Percentiles rank a stretch among this genome's conserved stretches.
These are phyloP conservation scores for Ariopsis seemanni DNA, from an alignment of 2,113 vertebrate species.

Conservation along the genomic window DNA sequence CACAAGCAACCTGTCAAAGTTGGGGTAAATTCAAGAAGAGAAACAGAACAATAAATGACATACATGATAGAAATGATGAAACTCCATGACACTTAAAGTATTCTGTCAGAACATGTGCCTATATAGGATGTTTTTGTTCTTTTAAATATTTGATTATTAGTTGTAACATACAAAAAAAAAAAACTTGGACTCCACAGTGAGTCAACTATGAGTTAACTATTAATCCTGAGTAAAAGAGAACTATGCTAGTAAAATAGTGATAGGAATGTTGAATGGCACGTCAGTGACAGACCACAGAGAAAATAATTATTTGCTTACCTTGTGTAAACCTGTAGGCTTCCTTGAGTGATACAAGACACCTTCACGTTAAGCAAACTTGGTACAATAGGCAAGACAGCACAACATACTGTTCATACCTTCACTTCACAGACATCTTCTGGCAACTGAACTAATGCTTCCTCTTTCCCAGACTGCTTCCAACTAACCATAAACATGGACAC, in stretches of 20 bases:
- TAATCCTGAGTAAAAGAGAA: conserved; percentile 25
- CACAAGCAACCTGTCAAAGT: background rate
- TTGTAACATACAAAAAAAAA: conserved; percentile 8
- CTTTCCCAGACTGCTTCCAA: background rate
- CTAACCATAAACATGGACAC: conserved; percentile 10
- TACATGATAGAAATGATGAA: background rate
- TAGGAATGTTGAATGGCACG: background rate
- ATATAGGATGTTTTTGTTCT: background rate
- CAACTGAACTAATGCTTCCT: conserved; percentile 35
- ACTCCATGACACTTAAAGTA: background rate
- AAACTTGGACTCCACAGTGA: conserved; percentile 16
- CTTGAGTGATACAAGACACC: background rate
- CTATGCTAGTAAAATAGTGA: background rate
- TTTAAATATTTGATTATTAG: background rate
- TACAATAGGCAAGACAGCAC: background rate
- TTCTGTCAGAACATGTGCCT: background rate
- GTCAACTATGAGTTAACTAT: conserved; percentile 34
- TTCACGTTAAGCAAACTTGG: background rate
- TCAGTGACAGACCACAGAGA: conserved; percentile 10
- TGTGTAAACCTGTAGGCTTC: background rate
- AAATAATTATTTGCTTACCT: conserved; percentile 24
- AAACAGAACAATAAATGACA: background rate
- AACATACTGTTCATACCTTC: conserved; percentile 29
- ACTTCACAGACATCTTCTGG: conserved; percentile 17
- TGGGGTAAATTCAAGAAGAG: background rate